Base-by-base conservation (phyloP, 2,888 invertebrate genomes). In the Spatulosminthurus flaviceps region DNA sequence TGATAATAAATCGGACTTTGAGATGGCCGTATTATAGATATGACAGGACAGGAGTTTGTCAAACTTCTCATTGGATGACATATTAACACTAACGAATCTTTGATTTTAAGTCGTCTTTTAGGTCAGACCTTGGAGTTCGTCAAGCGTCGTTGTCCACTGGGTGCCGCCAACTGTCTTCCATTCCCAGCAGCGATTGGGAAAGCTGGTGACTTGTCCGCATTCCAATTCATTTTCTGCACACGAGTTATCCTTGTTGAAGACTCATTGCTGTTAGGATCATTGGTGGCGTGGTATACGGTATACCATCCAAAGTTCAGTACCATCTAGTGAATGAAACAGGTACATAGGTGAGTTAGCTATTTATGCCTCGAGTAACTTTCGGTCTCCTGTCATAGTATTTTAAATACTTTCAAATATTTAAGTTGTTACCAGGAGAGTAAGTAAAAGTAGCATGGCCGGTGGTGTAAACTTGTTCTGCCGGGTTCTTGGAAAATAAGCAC, bases 381-480 rank as follows among this genome's bases (percentile, higher is more conserved):
- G n/a, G n/a, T n/a, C n/a, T 43, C 13, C 13, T 19, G 19, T 19
- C 19, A 19, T 66, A 11, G 11, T 19, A 22, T 66, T 66, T 19
- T 66, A 11, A 66, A 11, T 66, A 19, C 21, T 19, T 21, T 66
- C 13, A 19, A n/a, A n/a, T n/a, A n/a, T n/a, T n/a, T n/a, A n/a
- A n/a, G n/a, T n/a, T n/a, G n/a, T 78, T 41, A 81, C 77, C 81
- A 41, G 72, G 72, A 51, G 73, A 78, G 41, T 77, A 66, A 0
- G 80, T 80, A 64, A 85, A 85, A 16, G 82, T 77, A 5, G 85
- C 85, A 75, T 84, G 84, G 0, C 85, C 85, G 0, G 83, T 82
- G 4, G 81, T 78, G 67, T 80, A 85, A 0, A 84, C 83, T 70
- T 79, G 80, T 60, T 83, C 83, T 19, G 78, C 83, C n/a, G 81